A percentile compares a stretch with the other conserved stretches of the same genome.
These are phyloP conservation scores for Heteractis magnifica DNA, from an alignment of 92 coral and sea anemone genomes.

Conservation along the genomic window DNA sequence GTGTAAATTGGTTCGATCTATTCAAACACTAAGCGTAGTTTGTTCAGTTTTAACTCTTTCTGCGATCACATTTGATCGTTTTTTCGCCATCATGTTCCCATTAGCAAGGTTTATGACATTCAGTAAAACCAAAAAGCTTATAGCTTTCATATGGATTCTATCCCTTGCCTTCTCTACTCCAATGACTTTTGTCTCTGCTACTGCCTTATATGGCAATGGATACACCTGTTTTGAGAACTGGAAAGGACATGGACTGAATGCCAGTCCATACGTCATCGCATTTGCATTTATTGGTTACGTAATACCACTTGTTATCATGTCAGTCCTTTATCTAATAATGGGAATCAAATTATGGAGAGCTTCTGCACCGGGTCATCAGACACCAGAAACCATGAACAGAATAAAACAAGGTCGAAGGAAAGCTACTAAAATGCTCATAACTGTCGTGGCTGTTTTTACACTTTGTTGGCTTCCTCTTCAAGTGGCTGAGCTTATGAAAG, in stretches of 20 bases:
- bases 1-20: constrained; percentile 42
- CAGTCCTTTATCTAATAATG: constrained; percentile 48
- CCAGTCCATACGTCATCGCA: constrained; percentile 29
- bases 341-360: constrained; percentile 61
- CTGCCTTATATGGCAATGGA: constrained; percentile 10
- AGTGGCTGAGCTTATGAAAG: constrained; percentile 46
- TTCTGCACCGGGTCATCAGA: constrained; percentile 58
- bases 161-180: constrained; percentile 56
- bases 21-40: constrained; percentile 44
- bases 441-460: constrained; percentile 65
- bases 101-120: constrained; percentile 36
- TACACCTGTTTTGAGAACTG: constrained; percentile 42
- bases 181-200: constrained; percentile 42
- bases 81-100: constrained; percentile 60
- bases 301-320: constrained; percentile 53
- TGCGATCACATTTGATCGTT: constrained; percentile 64
- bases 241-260: constrained; percentile 40
- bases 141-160: constrained; percentile 49
- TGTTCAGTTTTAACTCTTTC: constrained; percentile 59
- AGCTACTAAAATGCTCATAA: constrained; percentile 71
- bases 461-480: constrained; percentile 78
- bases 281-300: constrained; percentile 38
- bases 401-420: constrained; percentile 51
- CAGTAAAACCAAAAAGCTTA: constrained; percentile 9
- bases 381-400: constrained; percentile 22